Conservation (phyloP, 64 coral and sea anemone genomes). For the Actinia equina region DNA sequence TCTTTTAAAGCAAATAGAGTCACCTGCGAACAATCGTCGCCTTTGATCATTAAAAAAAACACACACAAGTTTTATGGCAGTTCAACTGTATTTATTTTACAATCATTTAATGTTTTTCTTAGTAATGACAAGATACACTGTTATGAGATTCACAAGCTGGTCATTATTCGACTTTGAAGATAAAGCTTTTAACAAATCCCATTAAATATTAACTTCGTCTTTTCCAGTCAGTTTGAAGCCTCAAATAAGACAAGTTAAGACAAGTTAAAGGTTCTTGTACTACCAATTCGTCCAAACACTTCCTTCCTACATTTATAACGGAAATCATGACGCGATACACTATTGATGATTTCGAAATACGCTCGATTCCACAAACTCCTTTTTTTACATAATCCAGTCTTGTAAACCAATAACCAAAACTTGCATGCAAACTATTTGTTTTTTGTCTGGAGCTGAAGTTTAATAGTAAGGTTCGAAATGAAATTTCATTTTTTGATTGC, state of each 20-base stretch:
- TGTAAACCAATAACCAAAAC: not conserved
- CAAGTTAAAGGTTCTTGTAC: not conserved
- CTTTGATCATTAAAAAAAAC: constrained; percentile 16
- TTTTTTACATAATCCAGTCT: not conserved
- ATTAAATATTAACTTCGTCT: not conserved
- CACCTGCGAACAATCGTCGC: constrained; percentile 8
- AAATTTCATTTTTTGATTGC: not conserved
- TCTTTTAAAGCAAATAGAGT: not conserved
- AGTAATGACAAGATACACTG: not conserved
- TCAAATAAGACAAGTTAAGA: not conserved
- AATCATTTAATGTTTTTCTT: not conserved
- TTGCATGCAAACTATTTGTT: too few relatives aligned
- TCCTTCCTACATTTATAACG: constrained; percentile 6
- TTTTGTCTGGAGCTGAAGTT: too few relatives aligned
- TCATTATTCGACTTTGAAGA: not conserved
- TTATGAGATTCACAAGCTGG: not conserved
- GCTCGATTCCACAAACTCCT: not conserved
- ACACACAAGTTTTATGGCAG: not conserved
- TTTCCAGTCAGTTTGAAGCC: not conserved
- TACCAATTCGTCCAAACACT: not conserved
- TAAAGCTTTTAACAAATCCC: not conserved
- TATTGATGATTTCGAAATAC: not conserved
- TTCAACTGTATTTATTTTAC: constrained; percentile 13
- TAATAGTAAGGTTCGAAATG: too few relatives aligned
- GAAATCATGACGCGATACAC: not conserved